Evolutionary conservation across 2,888 invertebrate genomes (phyloP).

Genomic region (Diadromus collaris): DNA sequence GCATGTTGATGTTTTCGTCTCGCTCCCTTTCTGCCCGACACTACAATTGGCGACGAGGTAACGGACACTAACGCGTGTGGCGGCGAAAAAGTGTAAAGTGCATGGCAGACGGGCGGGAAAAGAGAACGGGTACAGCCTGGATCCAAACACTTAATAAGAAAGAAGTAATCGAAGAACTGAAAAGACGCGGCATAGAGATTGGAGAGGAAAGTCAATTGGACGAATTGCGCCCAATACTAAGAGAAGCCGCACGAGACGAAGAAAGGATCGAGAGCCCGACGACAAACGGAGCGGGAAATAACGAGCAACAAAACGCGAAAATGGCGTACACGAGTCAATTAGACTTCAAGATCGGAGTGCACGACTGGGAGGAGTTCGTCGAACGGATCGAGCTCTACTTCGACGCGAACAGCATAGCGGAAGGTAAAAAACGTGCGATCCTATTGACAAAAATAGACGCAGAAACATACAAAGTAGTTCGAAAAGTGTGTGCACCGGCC

Average conservation of each 20-base stretch:
- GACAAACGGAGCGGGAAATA: neutral
- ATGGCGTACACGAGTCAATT: conserved; percentile 24
- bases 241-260: conserved; percentile 7
- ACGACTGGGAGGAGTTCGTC: conserved; percentile 49
- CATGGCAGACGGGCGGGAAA: neutral
- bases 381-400: conserved; percentile 47
- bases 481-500: conserved; percentile 4
- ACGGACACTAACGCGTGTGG: conserved; percentile 16
- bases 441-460: conserved; percentile 37
- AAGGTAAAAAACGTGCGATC: conserved; percentile 33
- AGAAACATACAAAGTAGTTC: conserved; percentile 39
- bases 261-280: neutral
- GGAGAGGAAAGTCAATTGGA: neutral
- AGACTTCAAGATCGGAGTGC: conserved; percentile 20
- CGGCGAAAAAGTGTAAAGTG: neutral
- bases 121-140: conserved; percentile 19
- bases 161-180: conserved; percentile 15
- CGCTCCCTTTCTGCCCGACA: too few species aligned
- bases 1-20: too few species aligned
- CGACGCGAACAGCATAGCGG: conserved; percentile 27
- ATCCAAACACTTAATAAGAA: conserved; percentile 2
- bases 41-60: conserved; percentile 32
- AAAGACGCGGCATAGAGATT: neutral
- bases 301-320: neutral
- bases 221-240: conserved; percentile 12